Percentiles rank a stretch among this genome's conserved stretches.
phyloP scores from a whole-genome alignment of 2,888 invertebrate genomes.

The Phymatocera aterrima region DNA sequence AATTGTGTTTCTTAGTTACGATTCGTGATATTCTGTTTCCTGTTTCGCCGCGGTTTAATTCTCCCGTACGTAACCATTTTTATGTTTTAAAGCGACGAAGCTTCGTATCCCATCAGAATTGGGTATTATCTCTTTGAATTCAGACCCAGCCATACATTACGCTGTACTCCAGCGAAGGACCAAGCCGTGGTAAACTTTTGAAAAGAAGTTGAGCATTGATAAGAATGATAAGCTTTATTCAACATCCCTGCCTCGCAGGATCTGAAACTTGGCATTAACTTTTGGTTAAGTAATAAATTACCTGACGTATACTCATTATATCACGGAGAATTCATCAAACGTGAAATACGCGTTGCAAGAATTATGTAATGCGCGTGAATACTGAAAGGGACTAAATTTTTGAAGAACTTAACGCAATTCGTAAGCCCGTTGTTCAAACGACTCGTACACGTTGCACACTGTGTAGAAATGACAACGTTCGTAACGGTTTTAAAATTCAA shows the following conservation, averaged over 20 bases:
- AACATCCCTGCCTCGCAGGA: background rate
- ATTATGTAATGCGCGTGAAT: background rate
- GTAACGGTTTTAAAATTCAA: constrained; percentile 26
- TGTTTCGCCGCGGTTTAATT: background rate
- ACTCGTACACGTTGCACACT: background rate
- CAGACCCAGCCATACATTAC: background rate
- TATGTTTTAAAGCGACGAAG: background rate
- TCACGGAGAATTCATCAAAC: background rate
- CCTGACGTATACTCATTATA: background rate
- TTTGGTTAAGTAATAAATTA: constrained; percentile 16
- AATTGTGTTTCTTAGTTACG: background rate
- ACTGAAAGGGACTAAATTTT: constrained; percentile 22
- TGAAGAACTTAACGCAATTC: background rate
- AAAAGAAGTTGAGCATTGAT: constrained; percentile 5
- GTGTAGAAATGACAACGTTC: constrained; percentile 1
- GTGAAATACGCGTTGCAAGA: background rate
- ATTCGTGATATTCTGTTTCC: background rate
- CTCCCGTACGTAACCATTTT: background rate
- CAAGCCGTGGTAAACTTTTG: constrained; percentile 3
- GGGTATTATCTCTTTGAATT: constrained; percentile 8
- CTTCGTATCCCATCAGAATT: background rate
- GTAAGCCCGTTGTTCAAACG: constrained; percentile 13
- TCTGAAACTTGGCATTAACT: constrained; percentile 18
- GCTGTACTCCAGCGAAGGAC: constrained; percentile 8
- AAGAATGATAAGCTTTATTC: constrained; percentile 1